Conservation (phyloP, 2,797 vertebrate genomes). For the Macropodus opercularis region DNA sequence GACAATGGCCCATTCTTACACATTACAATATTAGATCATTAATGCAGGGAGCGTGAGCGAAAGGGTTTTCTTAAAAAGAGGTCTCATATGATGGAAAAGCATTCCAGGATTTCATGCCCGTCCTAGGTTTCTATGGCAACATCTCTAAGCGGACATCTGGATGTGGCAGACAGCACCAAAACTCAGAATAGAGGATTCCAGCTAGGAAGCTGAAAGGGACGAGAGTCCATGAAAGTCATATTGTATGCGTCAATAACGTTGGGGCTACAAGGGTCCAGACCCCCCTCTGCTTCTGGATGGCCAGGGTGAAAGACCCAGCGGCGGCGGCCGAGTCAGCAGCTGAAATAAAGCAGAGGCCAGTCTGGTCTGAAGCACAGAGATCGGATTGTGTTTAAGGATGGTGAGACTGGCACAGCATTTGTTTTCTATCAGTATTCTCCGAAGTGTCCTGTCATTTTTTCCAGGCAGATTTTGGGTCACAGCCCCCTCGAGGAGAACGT, state of each 20-base stretch:
- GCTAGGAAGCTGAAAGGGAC: constrained; percentile 77
- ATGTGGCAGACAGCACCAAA: constrained; percentile 60
- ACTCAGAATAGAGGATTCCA: constrained; percentile 76
- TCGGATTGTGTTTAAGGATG: constrained; percentile 67
- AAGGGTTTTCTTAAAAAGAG: constrained; percentile 54
- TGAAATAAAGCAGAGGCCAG: constrained; percentile 47
- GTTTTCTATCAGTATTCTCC: constrained; percentile 73
- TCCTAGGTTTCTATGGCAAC: constrained; percentile 71
- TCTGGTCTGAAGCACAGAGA: constrained; percentile 55
- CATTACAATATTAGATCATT: constrained; percentile 63
- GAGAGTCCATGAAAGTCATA: constrained; percentile 74
- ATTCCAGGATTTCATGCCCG: constrained; percentile 63
- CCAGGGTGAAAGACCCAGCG: constrained; percentile 51
- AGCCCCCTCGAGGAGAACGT: constrained; percentile 69
- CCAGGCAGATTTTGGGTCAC: constrained; percentile 67
- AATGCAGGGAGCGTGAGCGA: constrained; percentile 47
- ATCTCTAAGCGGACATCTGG: constrained; percentile 76
- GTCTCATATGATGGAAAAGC: constrained; percentile 67
- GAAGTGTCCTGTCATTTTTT: constrained; percentile 82
- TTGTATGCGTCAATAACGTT: constrained; percentile 74
- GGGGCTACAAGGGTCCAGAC: constrained; percentile 56
- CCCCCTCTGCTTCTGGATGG: constrained; percentile 54
- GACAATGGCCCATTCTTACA: constrained; percentile 76
- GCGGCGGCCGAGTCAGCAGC: constrained; percentile 38
- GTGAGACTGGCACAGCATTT: constrained; percentile 69